Base-by-base conservation (phyloP, 2,888 invertebrate genomes). In the Campopleginae sp. region DNA sequence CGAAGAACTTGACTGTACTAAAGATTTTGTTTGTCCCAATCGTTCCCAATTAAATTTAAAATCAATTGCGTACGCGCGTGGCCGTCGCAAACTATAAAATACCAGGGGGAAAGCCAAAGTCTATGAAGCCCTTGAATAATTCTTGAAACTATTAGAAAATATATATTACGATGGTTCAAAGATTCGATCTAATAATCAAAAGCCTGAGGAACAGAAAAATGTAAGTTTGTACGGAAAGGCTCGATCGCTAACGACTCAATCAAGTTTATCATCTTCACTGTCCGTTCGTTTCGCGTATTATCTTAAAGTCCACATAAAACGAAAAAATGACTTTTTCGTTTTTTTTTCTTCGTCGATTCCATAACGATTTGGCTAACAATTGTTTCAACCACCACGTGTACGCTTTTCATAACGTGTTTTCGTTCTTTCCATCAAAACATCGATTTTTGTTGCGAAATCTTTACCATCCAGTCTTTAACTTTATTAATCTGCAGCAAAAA, bases 271-370 rank as follows among this genome's bases (percentile, higher is more conserved):
- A 80, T 65, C 38, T 44, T 63, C 63, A 48, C 54, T 65, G 51
- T 85, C 38, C 83, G 46, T 77, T 85, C 85, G 77, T 83, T 80
- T 54, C 82, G 44, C 74, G 77, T 70, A n/a, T n/a, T n/a, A n/a
- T n/a, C n/a, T n/a, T n/a, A n/a, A n/a, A n/a, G n/a, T n/a, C n/a
- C n/a, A n/a, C n/a, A n/a, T n/a, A n/a, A n/a, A 80, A 82, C 85
- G 83, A 85, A 85, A 85, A 85, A 82, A 82, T 82, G 66, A 70
- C 23, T 84, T 78, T 19, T 61, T 70, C 80, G 51, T 63, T 70
- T 33, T 14, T 48, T 68, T 38, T 71, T 72, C 10, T 63, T 61
- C 14, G 75, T 74, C 42, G 33, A 12, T 63, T 72, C 63, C 44
- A 74, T 46, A 66, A 78, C 77, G 68, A 80, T 42, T 61, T 27